Base-by-base conservation (phyloP, 2,113 vertebrate genomes). In the Brienomyrus longianalis region DNA sequence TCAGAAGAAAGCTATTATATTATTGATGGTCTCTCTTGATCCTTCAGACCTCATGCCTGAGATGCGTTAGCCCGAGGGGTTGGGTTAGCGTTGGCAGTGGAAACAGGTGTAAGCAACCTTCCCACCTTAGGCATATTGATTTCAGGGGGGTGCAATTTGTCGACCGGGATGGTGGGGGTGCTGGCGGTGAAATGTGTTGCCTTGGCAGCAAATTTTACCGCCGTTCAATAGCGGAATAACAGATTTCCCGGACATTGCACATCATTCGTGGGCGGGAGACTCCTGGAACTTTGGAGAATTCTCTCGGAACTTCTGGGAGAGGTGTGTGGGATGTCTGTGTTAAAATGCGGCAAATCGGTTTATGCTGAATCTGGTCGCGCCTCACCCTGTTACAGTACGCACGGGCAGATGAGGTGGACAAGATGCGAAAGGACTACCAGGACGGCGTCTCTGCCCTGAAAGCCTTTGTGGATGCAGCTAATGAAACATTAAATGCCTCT, bases 331-430 rank as follows among this genome's bases (percentile, higher is more conserved):
- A 84, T 21, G 45, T 83, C 13, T 17, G 17, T 54, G 52, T 21
- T 6, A 54, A 4, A 4, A 47, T 31, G n/a, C 31, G 62, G 27
- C 50, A 10, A n/a, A 86, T 35, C 19, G 8, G 27, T 31, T 50
- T 1, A 11, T 48, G 6, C 86, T 54, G 15, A 35, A 3, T 87
- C 27, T 35, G 8, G 39, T 11, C 59, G 47, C 3, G 23, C 92
- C 54, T 90, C 31, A 90, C 86, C 88, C 4, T 8, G 11, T 89
- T 59, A n/a, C 94, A 99, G 98, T 99, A 99, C 88, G 98, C 98
- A 89, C 95, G 97, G 92, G 97, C 97, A 19, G 98, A 99, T 87
- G 98, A 99, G 93, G 90, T 98, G 80, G 98, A 98, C 93, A 97
- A 97, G 92, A 94, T 98, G 93, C 97, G 91, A 91, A 97, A 98